Conservation (phyloP, 2,888 invertebrate species). For the Drosophila villosipedis region DNA sequence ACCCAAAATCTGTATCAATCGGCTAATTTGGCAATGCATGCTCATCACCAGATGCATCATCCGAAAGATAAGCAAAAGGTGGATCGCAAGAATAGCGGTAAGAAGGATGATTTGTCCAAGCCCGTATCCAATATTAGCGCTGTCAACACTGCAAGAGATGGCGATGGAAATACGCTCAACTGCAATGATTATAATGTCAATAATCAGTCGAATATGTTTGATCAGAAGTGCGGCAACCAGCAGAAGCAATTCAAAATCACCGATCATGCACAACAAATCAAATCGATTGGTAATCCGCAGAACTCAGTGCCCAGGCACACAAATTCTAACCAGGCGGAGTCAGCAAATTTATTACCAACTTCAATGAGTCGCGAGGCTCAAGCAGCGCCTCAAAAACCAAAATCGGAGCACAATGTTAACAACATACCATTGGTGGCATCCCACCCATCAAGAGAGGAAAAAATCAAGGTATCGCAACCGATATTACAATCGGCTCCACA, state of each 20-base stretch:
- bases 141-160: conserved; percentile 51
- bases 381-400: conserved; percentile 59
- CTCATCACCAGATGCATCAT: conserved; percentile 83
- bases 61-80: conserved; percentile 81
- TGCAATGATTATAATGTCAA: conserved; percentile 68
- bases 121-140: conserved; percentile 29
- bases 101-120: conserved; percentile 81
- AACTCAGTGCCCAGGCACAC: conserved; percentile 50
- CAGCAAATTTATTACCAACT: conserved; percentile 51
- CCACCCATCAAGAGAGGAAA: conserved; percentile 59
- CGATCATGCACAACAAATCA: conserved; percentile 73
- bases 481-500: conserved; percentile 44
- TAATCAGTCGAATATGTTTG: conserved; percentile 61
- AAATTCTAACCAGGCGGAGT: conserved; percentile 54
- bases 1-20: conserved; percentile 84
- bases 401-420: conserved; percentile 68
- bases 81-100: conserved; percentile 78
- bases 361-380: conserved; percentile 48
- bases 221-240: conserved; percentile 66
- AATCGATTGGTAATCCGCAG: conserved; percentile 64
- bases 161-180: conserved; percentile 46
- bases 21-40: conserved; percentile 83
- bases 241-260: conserved; percentile 59
- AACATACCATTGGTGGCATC: conserved; percentile 42
- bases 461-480: conserved; percentile 63